Percentiles rank a stretch among this genome's conserved stretches.
These are phyloP conservation scores for Rhysida immarginata DNA, from an alignment of 1,140 invertebrate species.

Conservation along the genomic window DNA sequence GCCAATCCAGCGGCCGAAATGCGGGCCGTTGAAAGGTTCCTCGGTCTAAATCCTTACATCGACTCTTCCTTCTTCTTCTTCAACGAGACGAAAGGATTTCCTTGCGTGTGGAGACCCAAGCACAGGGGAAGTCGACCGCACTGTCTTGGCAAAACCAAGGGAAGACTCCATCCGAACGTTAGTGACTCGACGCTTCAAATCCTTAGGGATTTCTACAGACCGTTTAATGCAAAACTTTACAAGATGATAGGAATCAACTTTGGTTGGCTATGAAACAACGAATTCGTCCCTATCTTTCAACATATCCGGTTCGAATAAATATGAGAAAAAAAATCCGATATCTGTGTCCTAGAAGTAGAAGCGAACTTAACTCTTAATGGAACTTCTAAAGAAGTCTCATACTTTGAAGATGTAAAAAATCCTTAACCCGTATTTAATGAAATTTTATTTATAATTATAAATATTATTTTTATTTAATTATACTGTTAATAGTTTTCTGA, in stretches of 20 bases:
- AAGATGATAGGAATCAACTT: constrained; percentile 73
- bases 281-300: not conserved
- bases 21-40: constrained; percentile 53
- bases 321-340: no score
- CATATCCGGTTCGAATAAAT: no score
- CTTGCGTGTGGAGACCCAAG: constrained; percentile 63
- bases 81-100: constrained; percentile 85
- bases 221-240: constrained; percentile 82
- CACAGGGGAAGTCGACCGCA: constrained; percentile 51
- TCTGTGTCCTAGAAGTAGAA: no score
- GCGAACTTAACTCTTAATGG: no score
- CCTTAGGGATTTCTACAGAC: constrained; percentile 72
- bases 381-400: no score
- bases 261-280: constrained; percentile 45
- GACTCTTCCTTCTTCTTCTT: constrained; percentile 85
- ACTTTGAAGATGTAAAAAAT: no score
- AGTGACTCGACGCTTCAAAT: constrained; percentile 49
- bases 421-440: no score
- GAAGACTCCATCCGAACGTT: constrained; percentile 74
- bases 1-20: constrained; percentile 72
- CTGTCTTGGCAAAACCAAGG: constrained; percentile 85
- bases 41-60: constrained; percentile 66
- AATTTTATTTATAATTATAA: no score
- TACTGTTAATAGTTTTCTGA: no score
- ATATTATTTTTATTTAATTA: no score